Evolutionary conservation across 2,113 vertebrate genomes (phyloP).

Genomic region (Psilopogon haemacephalus): DNA sequence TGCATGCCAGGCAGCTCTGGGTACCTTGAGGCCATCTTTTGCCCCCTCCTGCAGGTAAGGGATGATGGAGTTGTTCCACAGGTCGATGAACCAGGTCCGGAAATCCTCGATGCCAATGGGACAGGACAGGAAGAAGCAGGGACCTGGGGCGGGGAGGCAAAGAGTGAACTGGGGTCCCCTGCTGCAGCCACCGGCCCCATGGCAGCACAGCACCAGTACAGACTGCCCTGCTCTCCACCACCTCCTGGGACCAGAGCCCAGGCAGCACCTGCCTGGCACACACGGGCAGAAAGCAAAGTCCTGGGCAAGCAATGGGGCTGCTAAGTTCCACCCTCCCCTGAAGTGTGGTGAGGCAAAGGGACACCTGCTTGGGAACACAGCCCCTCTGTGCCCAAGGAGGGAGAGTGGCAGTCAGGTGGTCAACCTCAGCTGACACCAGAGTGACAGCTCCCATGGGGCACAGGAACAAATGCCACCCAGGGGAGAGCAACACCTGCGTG

Average conservation of each 20-base stretch:
- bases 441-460: background rate
- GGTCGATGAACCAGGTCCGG: constrained; percentile 95
- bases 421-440: background rate
- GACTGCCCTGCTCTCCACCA: background rate
- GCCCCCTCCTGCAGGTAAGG: constrained; percentile 96
- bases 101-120: constrained; percentile 93
- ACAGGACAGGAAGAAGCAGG: constrained; percentile 96
- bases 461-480: background rate
- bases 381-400: background rate
- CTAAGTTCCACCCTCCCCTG: background rate
- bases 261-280: background rate
- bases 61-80: constrained; percentile 98
- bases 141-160: constrained; percentile 74
- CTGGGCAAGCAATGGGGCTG: background rate
- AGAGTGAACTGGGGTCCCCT: background rate
- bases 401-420: too few relatives aligned
- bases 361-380: background rate
- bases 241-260: accelerated
- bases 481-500: background rate
- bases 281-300: background rate
- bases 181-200: accelerated
- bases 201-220: background rate
- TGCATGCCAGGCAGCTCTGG: background rate
- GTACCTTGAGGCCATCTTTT: constrained; percentile 94
- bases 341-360: background rate